Evolutionary conservation across 2,113 vertebrate genomes (phyloP).

Genomic region (Centropus bengalensis): DNA sequence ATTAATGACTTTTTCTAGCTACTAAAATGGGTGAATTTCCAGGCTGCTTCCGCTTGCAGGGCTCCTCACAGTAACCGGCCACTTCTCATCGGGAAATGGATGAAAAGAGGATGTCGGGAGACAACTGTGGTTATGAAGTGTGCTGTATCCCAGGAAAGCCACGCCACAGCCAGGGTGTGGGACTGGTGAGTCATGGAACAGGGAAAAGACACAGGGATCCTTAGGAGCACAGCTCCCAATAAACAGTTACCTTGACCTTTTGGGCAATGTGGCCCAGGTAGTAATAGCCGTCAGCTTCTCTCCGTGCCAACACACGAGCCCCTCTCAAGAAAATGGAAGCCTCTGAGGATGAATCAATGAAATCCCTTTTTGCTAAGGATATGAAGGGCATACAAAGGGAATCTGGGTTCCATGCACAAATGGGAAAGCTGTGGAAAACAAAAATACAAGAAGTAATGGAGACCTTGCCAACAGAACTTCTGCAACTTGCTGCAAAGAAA

Average conservation of each 20-base stretch:
- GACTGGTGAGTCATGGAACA: not conserved
- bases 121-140: not conserved
- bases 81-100: not conserved
- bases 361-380: not conserved
- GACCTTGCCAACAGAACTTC: not conserved
- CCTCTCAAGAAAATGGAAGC: slow-evolving; percentile 42
- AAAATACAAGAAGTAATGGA: not conserved
- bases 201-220: not conserved
- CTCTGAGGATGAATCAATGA: not conserved
- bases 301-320: slow-evolving; percentile 64
- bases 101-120: not conserved
- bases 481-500: not conserved
- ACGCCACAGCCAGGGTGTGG: not conserved
- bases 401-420: not conserved
- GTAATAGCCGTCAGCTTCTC: slow-evolving; percentile 66
- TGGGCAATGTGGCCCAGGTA: slow-evolving; percentile 63
- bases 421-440: slow-evolving; percentile 37
- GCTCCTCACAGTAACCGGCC: not conserved
- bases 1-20: not conserved
- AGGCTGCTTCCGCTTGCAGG: not conserved
- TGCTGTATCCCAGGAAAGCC: not conserved
- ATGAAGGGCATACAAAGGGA: not conserved
- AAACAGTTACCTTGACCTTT: slow-evolving; percentile 26
- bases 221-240: not conserved
- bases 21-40: not conserved